Conservation (phyloP, 2,113 vertebrate genomes). For the Sinocyclocheilus maitianheensis region DNA sequence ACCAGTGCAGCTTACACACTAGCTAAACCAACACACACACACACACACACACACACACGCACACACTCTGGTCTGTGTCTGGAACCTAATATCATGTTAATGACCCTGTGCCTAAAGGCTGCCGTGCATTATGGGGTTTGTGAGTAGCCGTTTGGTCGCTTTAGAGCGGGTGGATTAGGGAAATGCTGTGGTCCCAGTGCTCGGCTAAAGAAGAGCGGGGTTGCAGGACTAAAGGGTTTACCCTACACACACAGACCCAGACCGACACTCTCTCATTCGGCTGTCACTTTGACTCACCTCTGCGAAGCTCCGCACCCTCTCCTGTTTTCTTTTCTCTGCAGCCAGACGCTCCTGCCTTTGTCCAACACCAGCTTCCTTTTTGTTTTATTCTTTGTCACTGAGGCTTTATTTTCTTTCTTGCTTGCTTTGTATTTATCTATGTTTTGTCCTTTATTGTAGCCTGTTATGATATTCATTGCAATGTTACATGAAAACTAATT, state of each 20-base stretch:
- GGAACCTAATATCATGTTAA: conserved; percentile 45
- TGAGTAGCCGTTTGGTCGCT: not conserved
- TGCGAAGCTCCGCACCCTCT: conserved; percentile 16
- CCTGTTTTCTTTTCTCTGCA: conserved; percentile 4
- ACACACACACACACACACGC: not conserved
- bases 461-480: conserved; percentile 29
- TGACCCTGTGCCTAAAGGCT: conserved; percentile 29
- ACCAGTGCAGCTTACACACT: conserved; percentile 24
- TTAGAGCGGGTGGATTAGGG: conserved; percentile 42
- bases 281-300: conserved; percentile 38
- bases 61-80: not conserved
- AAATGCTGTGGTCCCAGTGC: conserved; percentile 13
- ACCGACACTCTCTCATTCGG: conserved; percentile 16
- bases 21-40: conserved; percentile 18
- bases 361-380: conserved; percentile 5
- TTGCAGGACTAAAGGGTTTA: conserved; percentile 28
- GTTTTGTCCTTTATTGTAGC: not conserved
- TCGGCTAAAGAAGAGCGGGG: not conserved
- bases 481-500: not conserved
- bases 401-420: not conserved
- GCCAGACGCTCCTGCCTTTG: conserved; percentile 15
- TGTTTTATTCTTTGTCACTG: not conserved
- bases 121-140: conserved; percentile 22
- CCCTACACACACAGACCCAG: conserved; percentile 15
- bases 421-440: not conserved